Evolutionary conservation across 2,888 invertebrate species (phyloP).

Genomic region (Romanomermis culicivorax): DNA sequence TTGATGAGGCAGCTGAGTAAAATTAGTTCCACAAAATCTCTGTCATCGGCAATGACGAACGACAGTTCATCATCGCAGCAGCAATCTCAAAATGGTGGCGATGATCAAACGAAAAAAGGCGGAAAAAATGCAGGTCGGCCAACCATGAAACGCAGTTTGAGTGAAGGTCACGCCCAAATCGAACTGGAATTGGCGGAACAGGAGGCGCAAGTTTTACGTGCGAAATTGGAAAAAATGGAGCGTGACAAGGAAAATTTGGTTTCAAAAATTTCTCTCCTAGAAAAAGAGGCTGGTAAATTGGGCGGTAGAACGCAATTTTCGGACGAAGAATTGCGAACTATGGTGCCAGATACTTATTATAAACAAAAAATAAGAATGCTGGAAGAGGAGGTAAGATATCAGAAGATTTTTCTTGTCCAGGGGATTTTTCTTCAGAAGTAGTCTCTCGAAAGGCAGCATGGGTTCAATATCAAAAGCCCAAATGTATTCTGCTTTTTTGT

Average conservation of each 20-base stretch:
- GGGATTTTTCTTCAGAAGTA: not conserved
- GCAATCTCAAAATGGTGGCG: too few relatives aligned
- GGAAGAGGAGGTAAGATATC: slow-evolving; percentile 50
- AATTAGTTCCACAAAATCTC: too few relatives aligned
- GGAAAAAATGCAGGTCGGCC: not conserved
- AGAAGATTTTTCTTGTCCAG: slow-evolving; percentile 43
- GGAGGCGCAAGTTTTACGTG: slow-evolving; percentile 57
- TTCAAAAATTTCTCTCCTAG: slow-evolving; percentile 12
- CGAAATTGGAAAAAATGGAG: slow-evolving; percentile 63
- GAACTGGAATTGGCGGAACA: slow-evolving; percentile 35
- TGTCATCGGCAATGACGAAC: too few relatives aligned
- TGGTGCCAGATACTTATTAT: slow-evolving; percentile 31
- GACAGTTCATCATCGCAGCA: slow-evolving; percentile 27
- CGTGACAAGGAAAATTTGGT: slow-evolving; percentile 44
- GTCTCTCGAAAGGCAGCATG: not conserved
- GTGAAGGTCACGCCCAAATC: slow-evolving; percentile 28
- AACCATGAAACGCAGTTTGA: slow-evolving; percentile 14
- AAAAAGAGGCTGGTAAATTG: slow-evolving; percentile 10
- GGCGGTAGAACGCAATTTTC: slow-evolving; percentile 9
- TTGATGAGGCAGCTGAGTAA: slow-evolving; percentile 82
- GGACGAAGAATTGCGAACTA: slow-evolving; percentile 1
- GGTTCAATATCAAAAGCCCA: not conserved
- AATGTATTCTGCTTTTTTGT: slow-evolving; percentile 27
- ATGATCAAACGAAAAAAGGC: not conserved
- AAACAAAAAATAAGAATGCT: slow-evolving; percentile 41